phyloP scores from a whole-genome alignment of 2,888 invertebrate species.

The Palloptera scutellata region DNA sequence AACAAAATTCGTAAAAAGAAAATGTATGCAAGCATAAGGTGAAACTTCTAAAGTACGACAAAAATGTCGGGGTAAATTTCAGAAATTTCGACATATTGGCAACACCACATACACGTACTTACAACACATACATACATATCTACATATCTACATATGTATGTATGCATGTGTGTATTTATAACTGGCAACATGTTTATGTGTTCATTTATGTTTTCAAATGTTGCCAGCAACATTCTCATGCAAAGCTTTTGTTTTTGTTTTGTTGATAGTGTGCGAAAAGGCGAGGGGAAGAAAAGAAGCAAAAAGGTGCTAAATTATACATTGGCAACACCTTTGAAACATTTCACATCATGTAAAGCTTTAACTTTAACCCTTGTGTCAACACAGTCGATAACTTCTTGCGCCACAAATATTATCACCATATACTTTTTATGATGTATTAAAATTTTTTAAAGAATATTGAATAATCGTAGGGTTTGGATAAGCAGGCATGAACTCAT shows the following conservation, averaged over 20 bases:
- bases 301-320: too few species aligned
- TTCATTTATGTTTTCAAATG: not conserved
- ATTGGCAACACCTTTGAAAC: too few species aligned
- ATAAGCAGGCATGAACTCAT: conserved; percentile 16
- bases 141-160: not conserved
- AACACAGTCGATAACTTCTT: not conserved
- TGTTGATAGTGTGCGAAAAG: too few species aligned
- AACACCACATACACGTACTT: too few species aligned
- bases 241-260: too few species aligned
- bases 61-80: too few species aligned
- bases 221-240: not conserved
- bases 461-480: not conserved
- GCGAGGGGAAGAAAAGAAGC: too few species aligned
- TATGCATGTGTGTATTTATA: not conserved
- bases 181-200: not conserved
- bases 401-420: too few species aligned
- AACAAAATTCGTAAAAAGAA: not conserved
- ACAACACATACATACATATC: not conserved
- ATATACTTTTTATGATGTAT: too few species aligned
- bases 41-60: too few species aligned
- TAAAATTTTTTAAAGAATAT: not conserved
- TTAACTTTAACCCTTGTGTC: not conserved
- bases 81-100: too few species aligned
- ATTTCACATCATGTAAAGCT: too few species aligned
- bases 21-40: not conserved